Percentiles rank a stretch among this genome's conserved stretches.
Conservation (phyloP, 2,888 invertebrate species). For the Nephrotoma guestfalica region DNA sequence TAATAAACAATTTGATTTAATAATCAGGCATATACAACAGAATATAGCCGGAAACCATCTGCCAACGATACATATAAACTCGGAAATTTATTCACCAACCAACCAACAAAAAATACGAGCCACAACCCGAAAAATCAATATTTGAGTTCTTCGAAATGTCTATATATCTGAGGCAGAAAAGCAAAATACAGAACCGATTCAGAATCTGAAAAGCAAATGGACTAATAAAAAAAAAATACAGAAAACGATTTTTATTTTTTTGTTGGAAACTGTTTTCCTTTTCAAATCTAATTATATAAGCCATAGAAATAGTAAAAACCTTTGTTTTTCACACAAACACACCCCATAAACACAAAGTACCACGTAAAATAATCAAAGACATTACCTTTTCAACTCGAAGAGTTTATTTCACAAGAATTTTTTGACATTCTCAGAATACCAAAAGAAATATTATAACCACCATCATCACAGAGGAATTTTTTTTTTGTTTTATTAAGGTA, state of each 20-base stretch:
- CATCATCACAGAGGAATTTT: not conserved
- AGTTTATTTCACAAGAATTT: not conserved
- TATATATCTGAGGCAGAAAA: not conserved
- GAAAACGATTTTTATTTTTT: not conserved
- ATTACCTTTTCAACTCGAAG: not conserved
- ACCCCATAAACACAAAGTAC: not conserved
- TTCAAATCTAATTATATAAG: not conserved
- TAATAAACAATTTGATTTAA: not conserved
- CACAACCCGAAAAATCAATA: not conserved
- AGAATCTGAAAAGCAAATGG: not conserved
- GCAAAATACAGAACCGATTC: not conserved
- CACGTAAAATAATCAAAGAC: not conserved
- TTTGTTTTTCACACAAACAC: not conserved
- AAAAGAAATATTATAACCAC: not conserved
- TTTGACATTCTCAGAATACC: not conserved
- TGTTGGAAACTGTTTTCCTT: not conserved
- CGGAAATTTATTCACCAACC: not conserved
- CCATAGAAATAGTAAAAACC: not conserved
- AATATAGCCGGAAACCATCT: not conserved
- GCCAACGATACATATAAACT: not conserved
- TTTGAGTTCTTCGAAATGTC: not conserved
- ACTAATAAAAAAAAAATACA: not conserved
- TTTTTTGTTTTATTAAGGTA: too few species aligned
- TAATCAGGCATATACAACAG: not conserved
- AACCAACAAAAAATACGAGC: not conserved